A percentile compares a stretch with the other conserved stretches of the same genome.
phyloP scores from a whole-genome alignment of 2,797 vertebrate species.

The Benthosema pterotum region DNA sequence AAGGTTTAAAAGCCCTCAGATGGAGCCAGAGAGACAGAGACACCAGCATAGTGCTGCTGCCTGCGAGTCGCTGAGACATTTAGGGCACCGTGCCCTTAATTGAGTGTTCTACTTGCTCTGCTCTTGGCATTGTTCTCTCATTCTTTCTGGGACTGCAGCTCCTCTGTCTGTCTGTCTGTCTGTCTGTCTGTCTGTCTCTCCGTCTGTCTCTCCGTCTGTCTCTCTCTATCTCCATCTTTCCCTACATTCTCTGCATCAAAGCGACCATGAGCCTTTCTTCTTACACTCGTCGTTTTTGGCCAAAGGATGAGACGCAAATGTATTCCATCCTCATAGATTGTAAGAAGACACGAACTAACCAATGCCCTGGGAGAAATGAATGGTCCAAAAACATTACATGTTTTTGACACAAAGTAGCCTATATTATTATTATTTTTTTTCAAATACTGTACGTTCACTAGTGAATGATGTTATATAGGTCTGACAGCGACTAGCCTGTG shows the following conservation, averaged over 20 bases:
- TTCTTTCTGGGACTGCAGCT: conserved; percentile 66
- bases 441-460: no score
- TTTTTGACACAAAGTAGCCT: no score
- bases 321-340: no score
- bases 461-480: no score
- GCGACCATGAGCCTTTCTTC: not conserved
- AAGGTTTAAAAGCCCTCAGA: no score
- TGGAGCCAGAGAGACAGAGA: not conserved
- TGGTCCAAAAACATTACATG: no score
- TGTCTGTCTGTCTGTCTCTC: conserved; percentile 11
- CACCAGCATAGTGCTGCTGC: conserved; percentile 39
- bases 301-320: no score
- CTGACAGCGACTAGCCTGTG: no score
- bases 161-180: conserved; percentile 14
- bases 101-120: conserved; percentile 79
- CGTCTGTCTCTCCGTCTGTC: not conserved
- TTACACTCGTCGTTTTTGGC: not conserved
- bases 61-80: conserved; percentile 62
- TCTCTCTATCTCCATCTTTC: not conserved
- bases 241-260: conserved; percentile 14
- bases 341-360: no score
- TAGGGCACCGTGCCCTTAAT: conserved; percentile 81
- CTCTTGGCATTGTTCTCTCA: conserved; percentile 71
- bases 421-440: no score
- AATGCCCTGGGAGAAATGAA: no score